Conservation (phyloP, 2,888 invertebrate genomes). For the Ephialtes manifestator region DNA sequence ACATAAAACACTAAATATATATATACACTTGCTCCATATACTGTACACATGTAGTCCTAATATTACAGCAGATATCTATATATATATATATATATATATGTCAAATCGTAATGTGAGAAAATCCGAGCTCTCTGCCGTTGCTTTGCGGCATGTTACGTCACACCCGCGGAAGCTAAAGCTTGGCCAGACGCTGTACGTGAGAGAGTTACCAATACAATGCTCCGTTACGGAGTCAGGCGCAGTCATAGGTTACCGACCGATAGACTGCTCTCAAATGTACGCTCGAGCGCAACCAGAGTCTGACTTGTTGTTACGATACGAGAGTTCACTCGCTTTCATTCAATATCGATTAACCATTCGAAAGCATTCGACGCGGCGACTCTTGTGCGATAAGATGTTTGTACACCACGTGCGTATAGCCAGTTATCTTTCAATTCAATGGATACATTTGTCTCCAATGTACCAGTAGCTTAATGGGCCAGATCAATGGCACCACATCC, state of each 20-base stretch:
- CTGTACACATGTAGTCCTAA: background rate
- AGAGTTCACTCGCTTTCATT: constrained; percentile 34
- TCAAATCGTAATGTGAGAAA: constrained; percentile 17
- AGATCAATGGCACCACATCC: background rate
- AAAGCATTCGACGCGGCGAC: background rate
- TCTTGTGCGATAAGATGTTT: constrained; percentile 13
- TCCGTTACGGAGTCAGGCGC: background rate
- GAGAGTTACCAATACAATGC: background rate
- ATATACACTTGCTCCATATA: background rate
- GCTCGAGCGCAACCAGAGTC: background rate
- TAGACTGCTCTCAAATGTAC: constrained; percentile 1
- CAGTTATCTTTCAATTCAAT: background rate
- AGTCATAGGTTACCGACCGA: constrained; percentile 29
- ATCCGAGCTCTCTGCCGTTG: constrained; percentile 10
- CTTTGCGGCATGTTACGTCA: constrained; percentile 31
- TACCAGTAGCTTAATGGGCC: background rate
- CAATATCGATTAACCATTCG: constrained; percentile 22
- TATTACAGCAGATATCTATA: background rate
- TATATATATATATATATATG: background rate
- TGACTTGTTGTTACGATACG: constrained; percentile 30
- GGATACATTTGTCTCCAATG: background rate
- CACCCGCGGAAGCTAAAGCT: constrained; percentile 4
- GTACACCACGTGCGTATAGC: background rate
- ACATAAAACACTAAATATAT: background rate
- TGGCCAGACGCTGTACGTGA: constrained; percentile 15